Evolutionary conservation across 2,113 vertebrate species (phyloP).

Genomic region (Miniopterus natalensis): DNA sequence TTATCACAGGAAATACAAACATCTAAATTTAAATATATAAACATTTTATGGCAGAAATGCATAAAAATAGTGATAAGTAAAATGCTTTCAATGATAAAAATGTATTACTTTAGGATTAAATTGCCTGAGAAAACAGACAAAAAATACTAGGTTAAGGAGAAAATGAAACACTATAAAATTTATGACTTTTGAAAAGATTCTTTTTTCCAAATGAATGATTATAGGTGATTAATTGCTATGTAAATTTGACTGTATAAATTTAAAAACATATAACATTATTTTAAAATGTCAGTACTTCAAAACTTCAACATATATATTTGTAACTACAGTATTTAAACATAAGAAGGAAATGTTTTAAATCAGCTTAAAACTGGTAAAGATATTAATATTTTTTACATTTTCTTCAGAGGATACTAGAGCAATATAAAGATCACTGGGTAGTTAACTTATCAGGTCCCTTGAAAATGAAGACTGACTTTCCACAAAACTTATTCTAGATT

Average conservation of each 20-base stretch:
- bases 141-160: not conserved
- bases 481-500: not conserved
- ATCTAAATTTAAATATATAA: not conserved
- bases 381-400: not conserved
- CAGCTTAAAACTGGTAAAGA: not conserved
- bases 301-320: not conserved
- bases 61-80: not conserved
- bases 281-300: not conserved
- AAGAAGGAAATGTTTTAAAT: not conserved
- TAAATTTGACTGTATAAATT: not conserved
- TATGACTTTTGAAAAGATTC: not conserved
- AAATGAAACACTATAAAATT: not conserved
- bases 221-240: not conserved
- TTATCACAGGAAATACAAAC: not conserved
- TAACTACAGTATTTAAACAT: not conserved
- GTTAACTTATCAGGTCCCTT: not conserved
- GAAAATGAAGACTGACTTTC: not conserved
- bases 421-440: not conserved
- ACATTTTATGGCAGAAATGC: not conserved
- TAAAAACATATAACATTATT: not conserved
- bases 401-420: not conserved
- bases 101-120: not conserved
- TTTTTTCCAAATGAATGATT: not conserved
- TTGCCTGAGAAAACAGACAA: not conserved
- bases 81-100: not conserved